A percentile compares a stretch with the other conserved stretches of the same genome.
Evolutionary conservation across 2,797 vertebrate genomes (phyloP).

Genomic region (Anniella stebbinsi): DNA sequence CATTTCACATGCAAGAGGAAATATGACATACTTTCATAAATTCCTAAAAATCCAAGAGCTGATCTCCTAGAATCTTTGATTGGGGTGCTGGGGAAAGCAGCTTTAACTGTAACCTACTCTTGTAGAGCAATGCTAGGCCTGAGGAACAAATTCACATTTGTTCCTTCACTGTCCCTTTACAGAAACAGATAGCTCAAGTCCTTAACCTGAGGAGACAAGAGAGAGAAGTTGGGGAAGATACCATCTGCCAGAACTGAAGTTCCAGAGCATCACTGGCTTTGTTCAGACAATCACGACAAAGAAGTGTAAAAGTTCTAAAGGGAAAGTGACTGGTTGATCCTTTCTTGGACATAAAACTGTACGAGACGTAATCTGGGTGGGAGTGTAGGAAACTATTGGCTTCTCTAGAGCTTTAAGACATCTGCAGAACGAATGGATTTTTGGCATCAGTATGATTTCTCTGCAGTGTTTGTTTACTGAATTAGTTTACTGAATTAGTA

Average conservation of each 20-base stretch:
- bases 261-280: neutral
- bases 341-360: slow-evolving; percentile 5
- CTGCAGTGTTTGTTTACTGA: slow-evolving; percentile 24
- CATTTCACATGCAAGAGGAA: slow-evolving; percentile 14
- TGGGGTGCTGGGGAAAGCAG: neutral
- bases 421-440: slow-evolving; percentile 26
- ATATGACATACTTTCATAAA: neutral
- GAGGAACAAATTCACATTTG: neutral
- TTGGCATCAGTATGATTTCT: slow-evolving; percentile 31
- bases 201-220: neutral
- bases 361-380: neutral
- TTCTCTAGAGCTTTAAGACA: slow-evolving; percentile 32
- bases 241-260: slow-evolving; percentile 7
- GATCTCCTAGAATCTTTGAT: neutral
- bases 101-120: neutral
- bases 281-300: neutral
- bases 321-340: slow-evolving; percentile 1
- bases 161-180: neutral
- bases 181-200: neutral
- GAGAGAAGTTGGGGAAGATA: neutral
- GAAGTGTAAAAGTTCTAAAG: slow-evolving; percentile 25
- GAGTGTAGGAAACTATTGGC: slow-evolving; percentile 11
- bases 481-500: slow-evolving; percentile 4
- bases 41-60: neutral
- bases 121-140: neutral